These are phyloP conservation scores for Catamblyrhynchus diadema DNA, from an alignment of 2,797 vertebrate genomes.

Conservation along the genomic window DNA sequence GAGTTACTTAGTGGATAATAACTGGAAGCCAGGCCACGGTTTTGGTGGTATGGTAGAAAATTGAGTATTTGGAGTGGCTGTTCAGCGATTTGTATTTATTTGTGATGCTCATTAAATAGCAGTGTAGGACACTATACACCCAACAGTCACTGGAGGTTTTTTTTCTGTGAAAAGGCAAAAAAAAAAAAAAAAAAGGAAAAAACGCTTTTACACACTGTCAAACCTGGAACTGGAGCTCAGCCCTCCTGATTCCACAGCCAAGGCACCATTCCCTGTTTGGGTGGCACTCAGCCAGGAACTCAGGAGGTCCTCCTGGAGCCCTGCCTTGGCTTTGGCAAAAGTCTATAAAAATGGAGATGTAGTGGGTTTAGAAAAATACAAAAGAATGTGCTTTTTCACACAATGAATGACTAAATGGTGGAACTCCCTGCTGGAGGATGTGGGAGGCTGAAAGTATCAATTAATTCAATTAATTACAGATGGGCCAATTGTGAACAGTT, in stretches of 20 bases:
- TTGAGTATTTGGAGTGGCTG: not conserved
- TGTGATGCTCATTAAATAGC: not conserved
- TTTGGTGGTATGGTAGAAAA: not conserved
- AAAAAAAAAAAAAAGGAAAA: not conserved
- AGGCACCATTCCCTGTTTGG: not conserved
- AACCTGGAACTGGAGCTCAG: not conserved
- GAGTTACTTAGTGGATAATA: not conserved
- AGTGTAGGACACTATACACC: not conserved
- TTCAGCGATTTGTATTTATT: not conserved
- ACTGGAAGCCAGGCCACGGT: not conserved
- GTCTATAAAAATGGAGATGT: slow-evolving; percentile 46
- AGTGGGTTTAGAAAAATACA: slow-evolving; percentile 4
- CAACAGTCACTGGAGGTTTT: not conserved
- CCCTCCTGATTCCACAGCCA: not conserved
- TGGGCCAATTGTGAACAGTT: not conserved
- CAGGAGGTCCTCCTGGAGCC: slow-evolving; percentile 50
- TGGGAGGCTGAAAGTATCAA: slow-evolving; percentile 5
- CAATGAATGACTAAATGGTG: not conserved
- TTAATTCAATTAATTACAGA: not conserved
- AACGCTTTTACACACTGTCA: not conserved
- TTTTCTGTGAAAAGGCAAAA: not conserved
- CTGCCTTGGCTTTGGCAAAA: slow-evolving; percentile 20
- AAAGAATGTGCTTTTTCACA: slow-evolving; percentile 24
- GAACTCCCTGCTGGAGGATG: not conserved
- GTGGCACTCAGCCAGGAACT: slow-evolving; percentile 26